A percentile compares a stretch with the other conserved stretches of the same genome.
Evolutionary conservation across 64 coral and sea anemone species (phyloP).

Genomic region (Astreopora myriophthalma): DNA sequence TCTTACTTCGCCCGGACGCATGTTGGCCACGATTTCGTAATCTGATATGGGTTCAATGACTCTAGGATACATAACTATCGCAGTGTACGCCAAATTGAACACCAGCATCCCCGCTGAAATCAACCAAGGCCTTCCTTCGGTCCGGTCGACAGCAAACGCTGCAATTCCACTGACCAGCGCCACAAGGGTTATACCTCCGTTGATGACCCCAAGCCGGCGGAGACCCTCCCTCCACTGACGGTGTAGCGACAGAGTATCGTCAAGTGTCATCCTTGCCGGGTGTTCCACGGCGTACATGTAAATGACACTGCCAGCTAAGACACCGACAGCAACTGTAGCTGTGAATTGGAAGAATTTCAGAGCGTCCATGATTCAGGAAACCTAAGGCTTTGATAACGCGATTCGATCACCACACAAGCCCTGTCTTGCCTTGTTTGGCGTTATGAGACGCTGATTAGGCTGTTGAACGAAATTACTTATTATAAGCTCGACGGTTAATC

Average conservation of each 20-base stretch:
- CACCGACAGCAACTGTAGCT: constrained; percentile 11
- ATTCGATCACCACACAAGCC: too few species aligned
- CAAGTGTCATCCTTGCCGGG: constrained; percentile 52
- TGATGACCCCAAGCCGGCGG: background rate
- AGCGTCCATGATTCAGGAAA: too few species aligned
- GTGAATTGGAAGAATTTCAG: constrained; percentile 35
- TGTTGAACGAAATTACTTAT: too few species aligned
- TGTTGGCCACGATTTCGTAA: constrained; percentile 28
- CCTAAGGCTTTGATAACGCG: too few species aligned
- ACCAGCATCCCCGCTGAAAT: constrained; percentile 15
- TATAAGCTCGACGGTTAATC: too few species aligned
- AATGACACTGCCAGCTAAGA: constrained; percentile 33
- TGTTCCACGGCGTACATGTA: constrained; percentile 58
- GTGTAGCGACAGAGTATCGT: constrained; percentile 34
- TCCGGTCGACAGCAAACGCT: constrained; percentile 13
- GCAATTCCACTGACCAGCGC: constrained; percentile 43
- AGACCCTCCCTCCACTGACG: constrained; percentile 23
- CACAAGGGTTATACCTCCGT: constrained; percentile 33
- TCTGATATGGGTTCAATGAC: constrained; percentile 37
- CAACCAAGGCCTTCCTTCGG: constrained; percentile 29
- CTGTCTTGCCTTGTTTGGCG: too few species aligned
- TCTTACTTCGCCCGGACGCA: constrained; percentile 9
- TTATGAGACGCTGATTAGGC: too few species aligned
- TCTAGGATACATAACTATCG: constrained; percentile 13
- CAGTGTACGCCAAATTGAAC: constrained; percentile 43